Evolutionary conservation across 2,113 vertebrate genomes (phyloP), one percentile per base, ranked within the genome.

Genomic region (Haplochromis vanheusdeni): DNA sequence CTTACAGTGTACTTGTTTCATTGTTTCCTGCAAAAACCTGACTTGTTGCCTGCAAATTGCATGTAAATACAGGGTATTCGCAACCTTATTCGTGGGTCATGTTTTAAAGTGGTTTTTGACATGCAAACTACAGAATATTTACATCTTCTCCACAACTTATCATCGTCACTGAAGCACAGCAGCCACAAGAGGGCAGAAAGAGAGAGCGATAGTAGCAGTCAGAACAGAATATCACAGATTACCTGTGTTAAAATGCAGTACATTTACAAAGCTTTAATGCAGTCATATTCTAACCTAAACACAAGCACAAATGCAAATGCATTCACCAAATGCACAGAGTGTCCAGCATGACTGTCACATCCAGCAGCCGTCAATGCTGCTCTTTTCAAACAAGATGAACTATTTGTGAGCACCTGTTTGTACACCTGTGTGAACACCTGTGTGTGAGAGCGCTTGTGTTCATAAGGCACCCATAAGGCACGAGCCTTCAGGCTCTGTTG

Each of bases 161-260:
- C 37, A 0, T 42, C 8, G 5, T 45, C 37, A 73, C 2, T 73
- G 7, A 42, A 40, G 35, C 65, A 73, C 13, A 16, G 40, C 14
- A 81, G 81, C 87, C 91, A 86, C 90, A 19, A 93, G 93, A 86
- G 89, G 90, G 91, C 86, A 89, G 80, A 31, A 13, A 14, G 33
- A 13, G 6, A 40, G 7, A 9, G 52, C 49, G 6, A 21, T 1
- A 49, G 26, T 28, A 77, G 23, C 45, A 77, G 16, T 42, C n/a
- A 45, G 1, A 40, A 45, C 37, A 42, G 58, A 60, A 33, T 60
- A 60, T 60, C 56, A 60, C 56, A n/a, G n/a, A 70, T 70, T 70
- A 14, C n/a, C n/a, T 21, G 35, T 0, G 37, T 6, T 23, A 70
- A 70, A 70, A 70, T 14, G 26, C 23, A 28, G 2, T 16, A 23